Percentiles rank a stretch among this genome's conserved stretches.
phyloP scores from a whole-genome alignment of 2,888 invertebrate species.

The Drosophila picticornis region DNA sequence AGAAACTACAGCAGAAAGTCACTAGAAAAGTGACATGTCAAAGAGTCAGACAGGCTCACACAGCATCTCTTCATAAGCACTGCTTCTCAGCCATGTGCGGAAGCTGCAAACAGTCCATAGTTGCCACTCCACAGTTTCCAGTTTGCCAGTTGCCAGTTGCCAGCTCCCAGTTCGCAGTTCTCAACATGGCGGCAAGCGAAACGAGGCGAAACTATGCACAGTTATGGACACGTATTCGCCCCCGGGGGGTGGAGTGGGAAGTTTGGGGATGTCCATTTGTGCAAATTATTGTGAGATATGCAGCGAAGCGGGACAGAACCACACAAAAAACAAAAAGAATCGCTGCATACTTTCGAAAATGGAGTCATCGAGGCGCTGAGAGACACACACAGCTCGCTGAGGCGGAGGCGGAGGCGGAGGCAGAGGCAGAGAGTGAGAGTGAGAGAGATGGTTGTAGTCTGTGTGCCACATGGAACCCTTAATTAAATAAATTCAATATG shows the following conservation, averaged over 20 bases:
- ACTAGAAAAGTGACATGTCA: slow-evolving; percentile 54
- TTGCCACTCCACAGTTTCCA: slow-evolving; percentile 10
- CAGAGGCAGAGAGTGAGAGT: not conserved
- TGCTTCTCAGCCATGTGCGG: slow-evolving; percentile 31
- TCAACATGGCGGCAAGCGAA: slow-evolving; percentile 26
- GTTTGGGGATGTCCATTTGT: slow-evolving; percentile 60
- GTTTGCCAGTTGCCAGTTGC: not conserved
- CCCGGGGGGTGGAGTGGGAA: slow-evolving; percentile 1
- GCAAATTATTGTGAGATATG: slow-evolving; percentile 78
- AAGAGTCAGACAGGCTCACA: slow-evolving; percentile 21
- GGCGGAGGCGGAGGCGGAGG: not conserved
- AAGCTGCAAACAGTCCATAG: slow-evolving; percentile 48
- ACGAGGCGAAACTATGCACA: slow-evolving; percentile 62
- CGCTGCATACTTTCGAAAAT: slow-evolving; percentile 79
- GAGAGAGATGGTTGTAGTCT: not conserved
- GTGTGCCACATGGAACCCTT: slow-evolving; percentile 78
- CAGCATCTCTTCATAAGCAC: not conserved
- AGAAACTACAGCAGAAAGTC: slow-evolving; percentile 56
- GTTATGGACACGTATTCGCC: slow-evolving; percentile 66
- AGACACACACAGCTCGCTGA: slow-evolving; percentile 28
- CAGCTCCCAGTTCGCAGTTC: slow-evolving; percentile 17
- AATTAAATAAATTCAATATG: slow-evolving; percentile 85
- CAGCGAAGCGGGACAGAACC: slow-evolving; percentile 34
- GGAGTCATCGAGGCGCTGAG: slow-evolving; percentile 80
- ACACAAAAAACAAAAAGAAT: slow-evolving; percentile 35